Evolutionary conservation across 2,888 invertebrate species (phyloP), one percentile per base, ranked within the genome.

Genomic region (Tenthredo distinguenda): DNA sequence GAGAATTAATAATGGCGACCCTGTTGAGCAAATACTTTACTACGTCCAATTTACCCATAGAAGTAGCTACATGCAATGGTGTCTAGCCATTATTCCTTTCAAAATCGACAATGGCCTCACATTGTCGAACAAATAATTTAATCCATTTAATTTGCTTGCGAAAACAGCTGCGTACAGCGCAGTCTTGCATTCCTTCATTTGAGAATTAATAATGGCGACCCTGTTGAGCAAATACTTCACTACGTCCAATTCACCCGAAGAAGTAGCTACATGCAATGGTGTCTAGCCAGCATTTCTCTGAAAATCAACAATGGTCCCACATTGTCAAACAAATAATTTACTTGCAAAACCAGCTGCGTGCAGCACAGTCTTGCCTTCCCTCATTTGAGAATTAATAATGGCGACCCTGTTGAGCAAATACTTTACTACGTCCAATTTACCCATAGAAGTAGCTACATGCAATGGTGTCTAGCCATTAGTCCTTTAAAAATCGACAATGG

Each of bases 1-100:
- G 96, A 95, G 50, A 95, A 94, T 91, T 98, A 97, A 0, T 96
- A 62, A 96, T 96, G 0, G 97, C 97, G 0, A 98, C 98, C 87
- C 96, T 95, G 81, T 95, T 94, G 34, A 98, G 94, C 58, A 98
- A 93, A 92, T 95, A 96, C 88, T 96, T 95, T 31, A 68, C 15
- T 12, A 34, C 34, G 15, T 68, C 21, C 26, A 62, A 62, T 62
- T 26, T 26, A 62, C 26, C 10, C 9, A 2, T 4, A 2, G 21
- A 62, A 62, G 62, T 10, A 62, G 62, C 21, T 26, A 12, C 7
- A 4, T 18, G 3, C 55, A 55, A 18, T 18, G 97, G 62, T 18
- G 62, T 62, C 18, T 21, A 7, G 18, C 62, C 4, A n/a, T 62
- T 9, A 7, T 62, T 26, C 21, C 9, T 26, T 21, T 26, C 2